These are phyloP conservation scores for Schizopygopsis pylzovi DNA, from an alignment of 2,797 vertebrate species.

Conservation along the genomic window DNA sequence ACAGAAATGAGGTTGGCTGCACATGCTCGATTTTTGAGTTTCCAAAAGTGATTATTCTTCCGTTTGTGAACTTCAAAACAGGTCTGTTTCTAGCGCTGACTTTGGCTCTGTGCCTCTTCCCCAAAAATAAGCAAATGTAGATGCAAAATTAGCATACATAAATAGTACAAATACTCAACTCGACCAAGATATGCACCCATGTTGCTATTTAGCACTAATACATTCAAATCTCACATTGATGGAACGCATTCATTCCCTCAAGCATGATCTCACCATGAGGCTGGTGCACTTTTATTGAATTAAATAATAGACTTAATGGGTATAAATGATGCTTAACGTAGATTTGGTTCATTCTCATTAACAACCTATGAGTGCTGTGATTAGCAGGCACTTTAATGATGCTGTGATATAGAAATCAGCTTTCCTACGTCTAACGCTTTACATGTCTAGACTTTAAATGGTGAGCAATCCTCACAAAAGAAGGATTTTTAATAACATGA, in stretches of 20 bases:
- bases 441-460: slow-evolving; percentile 41
- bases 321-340: slow-evolving; percentile 37
- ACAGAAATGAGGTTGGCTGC: slow-evolving; percentile 11
- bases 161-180: slow-evolving; percentile 13
- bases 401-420: slow-evolving; percentile 17
- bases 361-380: slow-evolving; percentile 21
- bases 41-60: slow-evolving; percentile 15
- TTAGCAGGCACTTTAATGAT: slow-evolving; percentile 23
- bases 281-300: slow-evolving; percentile 18
- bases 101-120: background rate
- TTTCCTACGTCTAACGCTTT: slow-evolving; percentile 2
- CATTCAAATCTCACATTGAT: slow-evolving; percentile 18
- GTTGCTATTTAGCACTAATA: slow-evolving; percentile 33
- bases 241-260: background rate
- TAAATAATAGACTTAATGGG: slow-evolving; percentile 38
- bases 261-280: slow-evolving; percentile 27
- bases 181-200: background rate
- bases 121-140: background rate
- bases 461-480: slow-evolving; percentile 16
- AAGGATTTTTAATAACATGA: slow-evolving; percentile 41
- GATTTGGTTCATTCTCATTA: slow-evolving; percentile 37
- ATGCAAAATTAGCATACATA: slow-evolving; percentile 3
- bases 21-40: background rate
- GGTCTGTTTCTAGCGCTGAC: background rate
- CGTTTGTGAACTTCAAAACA: background rate